These are phyloP conservation scores for Polyergus mexicanus DNA, from an alignment of 1,140 invertebrate species.

Conservation along the genomic window DNA sequence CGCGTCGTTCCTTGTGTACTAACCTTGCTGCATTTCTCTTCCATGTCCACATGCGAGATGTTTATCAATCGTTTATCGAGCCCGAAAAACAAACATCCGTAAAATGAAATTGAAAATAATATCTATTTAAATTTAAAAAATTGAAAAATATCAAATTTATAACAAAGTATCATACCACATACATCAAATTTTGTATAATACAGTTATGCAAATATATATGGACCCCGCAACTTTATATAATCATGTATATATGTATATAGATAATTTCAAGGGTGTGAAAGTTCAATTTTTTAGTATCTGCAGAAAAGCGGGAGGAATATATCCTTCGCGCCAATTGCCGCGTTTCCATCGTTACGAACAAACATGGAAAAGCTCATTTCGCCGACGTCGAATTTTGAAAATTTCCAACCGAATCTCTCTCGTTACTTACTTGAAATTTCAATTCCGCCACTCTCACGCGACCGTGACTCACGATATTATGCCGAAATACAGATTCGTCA, in stretches of 20 bases:
- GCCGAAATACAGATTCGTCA: background rate
- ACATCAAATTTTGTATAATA: background rate
- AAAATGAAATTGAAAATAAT: background rate
- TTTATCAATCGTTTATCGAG: background rate
- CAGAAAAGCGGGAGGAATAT: background rate
- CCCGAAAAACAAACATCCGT: no score
- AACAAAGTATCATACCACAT: background rate
- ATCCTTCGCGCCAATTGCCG: background rate
- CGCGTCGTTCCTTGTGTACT: background rate
- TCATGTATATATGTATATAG: background rate
- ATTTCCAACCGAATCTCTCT: background rate
- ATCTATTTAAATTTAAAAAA: background rate
- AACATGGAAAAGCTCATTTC: background rate
- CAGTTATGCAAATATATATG: background rate
- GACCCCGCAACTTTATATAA: background rate
- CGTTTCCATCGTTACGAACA: conserved; percentile 9
- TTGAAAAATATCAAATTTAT: background rate
- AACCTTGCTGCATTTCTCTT: conserved; percentile 7
- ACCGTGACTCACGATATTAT: background rate
- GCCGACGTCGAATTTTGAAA: background rate
- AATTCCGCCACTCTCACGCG: background rate
- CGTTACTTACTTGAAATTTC: background rate
- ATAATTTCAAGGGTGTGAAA: background rate
- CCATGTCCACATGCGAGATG: background rate
- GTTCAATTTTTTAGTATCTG: background rate